A percentile compares a stretch with the other conserved stretches of the same genome.
These are phyloP conservation scores for Ypsolopha sequella DNA, from an alignment of 2,888 invertebrate species.

Conservation along the genomic window DNA sequence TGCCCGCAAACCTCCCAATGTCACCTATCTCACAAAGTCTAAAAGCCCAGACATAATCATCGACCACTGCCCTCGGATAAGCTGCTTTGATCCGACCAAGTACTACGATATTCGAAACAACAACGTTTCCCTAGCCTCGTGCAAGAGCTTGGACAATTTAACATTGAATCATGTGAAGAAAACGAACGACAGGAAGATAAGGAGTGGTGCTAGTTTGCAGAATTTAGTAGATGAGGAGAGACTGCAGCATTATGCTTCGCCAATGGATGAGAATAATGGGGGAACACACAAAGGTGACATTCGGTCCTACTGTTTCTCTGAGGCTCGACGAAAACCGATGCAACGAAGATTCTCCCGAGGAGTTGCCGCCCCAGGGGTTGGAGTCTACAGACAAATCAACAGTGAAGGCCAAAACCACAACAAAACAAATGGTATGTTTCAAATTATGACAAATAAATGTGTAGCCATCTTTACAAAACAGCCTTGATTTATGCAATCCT, in stretches of 20 bases:
- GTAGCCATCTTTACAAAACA: neutral
- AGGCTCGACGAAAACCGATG: conserved; percentile 35
- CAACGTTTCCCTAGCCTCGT: conserved; percentile 41
- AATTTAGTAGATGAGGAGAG: conserved; percentile 47
- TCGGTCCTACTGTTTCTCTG: conserved; percentile 49
- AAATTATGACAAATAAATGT: neutral
- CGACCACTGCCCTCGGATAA: conserved; percentile 48
- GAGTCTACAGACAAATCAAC: conserved; percentile 52
- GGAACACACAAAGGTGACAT: conserved; percentile 30
- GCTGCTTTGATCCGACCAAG: conserved; percentile 46
- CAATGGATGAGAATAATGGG: conserved; percentile 27
- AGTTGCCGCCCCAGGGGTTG: conserved; percentile 46
- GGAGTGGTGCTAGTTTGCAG: conserved; percentile 50
- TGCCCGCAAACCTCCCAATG: conserved; percentile 22
- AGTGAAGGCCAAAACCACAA: conserved; percentile 28
- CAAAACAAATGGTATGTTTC: conserved; percentile 30
- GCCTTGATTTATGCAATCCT: neutral
- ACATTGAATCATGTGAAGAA: conserved; percentile 35
- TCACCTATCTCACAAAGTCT: conserved; percentile 21
- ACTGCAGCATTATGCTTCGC: conserved; percentile 45
- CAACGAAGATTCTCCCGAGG: conserved; percentile 34
- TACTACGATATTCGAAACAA: conserved; percentile 53
- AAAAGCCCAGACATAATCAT: conserved; percentile 48
- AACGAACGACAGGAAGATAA: conserved; percentile 24
- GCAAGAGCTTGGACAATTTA: conserved; percentile 63